Conservation (phyloP, 30 jellyfish, hydroid and myxozoan species). For the Cassiopea andromeda region DNA sequence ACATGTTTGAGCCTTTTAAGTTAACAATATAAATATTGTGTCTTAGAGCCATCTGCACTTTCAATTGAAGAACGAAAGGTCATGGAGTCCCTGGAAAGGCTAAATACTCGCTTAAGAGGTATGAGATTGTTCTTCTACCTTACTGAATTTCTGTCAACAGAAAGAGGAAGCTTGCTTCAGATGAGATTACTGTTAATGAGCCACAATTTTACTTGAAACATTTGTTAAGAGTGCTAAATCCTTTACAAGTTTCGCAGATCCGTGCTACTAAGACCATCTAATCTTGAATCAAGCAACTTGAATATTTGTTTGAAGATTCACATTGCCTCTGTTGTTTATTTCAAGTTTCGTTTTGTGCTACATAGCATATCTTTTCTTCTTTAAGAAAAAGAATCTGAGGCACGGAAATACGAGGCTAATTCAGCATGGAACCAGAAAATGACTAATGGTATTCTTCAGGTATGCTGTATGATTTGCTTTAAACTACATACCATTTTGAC, state of each 20-base stretch:
- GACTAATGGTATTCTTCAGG: neutral
- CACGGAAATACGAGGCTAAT: conserved; percentile 11
- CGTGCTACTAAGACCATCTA: too few species aligned
- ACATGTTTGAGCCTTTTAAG: too few species aligned
- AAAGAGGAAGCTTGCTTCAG: too few species aligned
- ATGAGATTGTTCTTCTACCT: neutral
- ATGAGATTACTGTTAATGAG: neutral
- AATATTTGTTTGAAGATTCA: neutral
- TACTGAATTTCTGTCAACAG: neutral
- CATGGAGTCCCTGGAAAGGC: conserved; percentile 88
- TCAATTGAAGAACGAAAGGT: conserved; percentile 91
- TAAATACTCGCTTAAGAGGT: conserved; percentile 81
- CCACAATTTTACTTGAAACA: too few species aligned
- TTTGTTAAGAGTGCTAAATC: too few species aligned
- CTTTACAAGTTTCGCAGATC: too few species aligned
- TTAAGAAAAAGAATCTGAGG: conserved; percentile 57
- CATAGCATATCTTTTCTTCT: neutral
- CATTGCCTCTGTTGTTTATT: neutral
- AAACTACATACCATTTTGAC: neutral
- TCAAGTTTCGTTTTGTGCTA: neutral
- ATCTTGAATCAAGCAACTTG: neutral
- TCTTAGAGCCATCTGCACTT: neutral
- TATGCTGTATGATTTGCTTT: neutral
- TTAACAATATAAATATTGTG: too few species aligned
- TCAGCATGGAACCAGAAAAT: conserved; percentile 14